Conservation (phyloP, 2,797 vertebrate genomes). For the Myripristis murdjan region DNA sequence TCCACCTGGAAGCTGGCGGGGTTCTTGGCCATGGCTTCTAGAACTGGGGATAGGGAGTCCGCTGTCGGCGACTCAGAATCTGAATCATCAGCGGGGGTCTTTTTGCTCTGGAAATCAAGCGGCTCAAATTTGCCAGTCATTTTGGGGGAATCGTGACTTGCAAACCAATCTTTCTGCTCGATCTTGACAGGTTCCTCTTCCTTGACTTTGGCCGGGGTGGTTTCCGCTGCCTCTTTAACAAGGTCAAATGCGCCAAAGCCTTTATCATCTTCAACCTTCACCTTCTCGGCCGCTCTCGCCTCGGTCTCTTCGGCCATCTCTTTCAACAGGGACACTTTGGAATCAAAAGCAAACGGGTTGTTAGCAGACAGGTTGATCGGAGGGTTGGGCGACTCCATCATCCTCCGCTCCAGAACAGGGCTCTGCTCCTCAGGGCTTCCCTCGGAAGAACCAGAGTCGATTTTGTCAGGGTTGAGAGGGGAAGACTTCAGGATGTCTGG, state of each 20-base stretch:
- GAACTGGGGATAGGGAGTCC: conserved; percentile 86
- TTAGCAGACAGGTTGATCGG: conserved; percentile 84
- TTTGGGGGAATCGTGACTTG: conserved; percentile 71
- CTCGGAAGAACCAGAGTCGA: conserved; percentile 85
- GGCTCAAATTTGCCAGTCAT: conserved; percentile 73
- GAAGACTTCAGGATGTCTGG: conserved; percentile 95
- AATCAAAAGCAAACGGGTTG: conserved; percentile 89
- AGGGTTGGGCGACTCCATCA: conserved; percentile 86
- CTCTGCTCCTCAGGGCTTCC: conserved; percentile 85
- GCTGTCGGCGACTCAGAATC: conserved; percentile 86
- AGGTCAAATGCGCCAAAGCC: conserved; percentile 93
- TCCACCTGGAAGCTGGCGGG: conserved; percentile 83
- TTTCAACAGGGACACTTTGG: conserved; percentile 86
- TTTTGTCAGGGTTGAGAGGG: conserved; percentile 86
- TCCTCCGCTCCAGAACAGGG: conserved; percentile 79
- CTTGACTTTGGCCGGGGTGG: conserved; percentile 52
- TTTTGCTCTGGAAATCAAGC: conserved; percentile 75
- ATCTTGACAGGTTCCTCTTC: conserved; percentile 75
- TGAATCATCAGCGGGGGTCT: conserved; percentile 70
- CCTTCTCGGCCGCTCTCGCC: conserved; percentile 71
- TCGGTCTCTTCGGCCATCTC: conserved; percentile 82
- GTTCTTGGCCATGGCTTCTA: conserved; percentile 86
- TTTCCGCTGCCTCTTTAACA: conserved; percentile 90
- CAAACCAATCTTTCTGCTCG: conserved; percentile 82
- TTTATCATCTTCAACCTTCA: conserved; percentile 75